Evolutionary conservation across 2,888 invertebrate species (phyloP).

Genomic region (Mimumesa dahlbomi): DNA sequence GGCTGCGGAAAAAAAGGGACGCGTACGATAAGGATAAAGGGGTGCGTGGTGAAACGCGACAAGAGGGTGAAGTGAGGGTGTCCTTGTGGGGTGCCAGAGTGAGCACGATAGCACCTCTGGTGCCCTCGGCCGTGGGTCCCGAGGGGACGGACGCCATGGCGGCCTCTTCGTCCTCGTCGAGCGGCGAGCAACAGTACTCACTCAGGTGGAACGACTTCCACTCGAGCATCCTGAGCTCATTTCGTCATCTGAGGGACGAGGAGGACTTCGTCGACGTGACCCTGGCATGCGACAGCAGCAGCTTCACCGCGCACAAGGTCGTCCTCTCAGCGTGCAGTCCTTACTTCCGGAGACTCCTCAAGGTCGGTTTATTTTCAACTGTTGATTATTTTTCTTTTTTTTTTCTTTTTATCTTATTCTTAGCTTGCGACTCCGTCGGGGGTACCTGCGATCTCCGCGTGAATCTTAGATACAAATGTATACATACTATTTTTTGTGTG

Average conservation of each 20-base stretch:
- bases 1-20: conserved; percentile 1
- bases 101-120: conserved; percentile 80
- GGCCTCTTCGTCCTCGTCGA: conserved; percentile 79
- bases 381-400: neutral
- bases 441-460: no score
- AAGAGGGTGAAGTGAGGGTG: conserved; percentile 63
- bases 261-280: conserved; percentile 97
- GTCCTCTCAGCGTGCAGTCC: conserved; percentile 96
- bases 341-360: conserved; percentile 92
- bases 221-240: conserved; percentile 93
- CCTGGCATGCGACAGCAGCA: conserved; percentile 93
- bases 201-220: conserved; percentile 97
- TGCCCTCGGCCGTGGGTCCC: conserved; percentile 81
- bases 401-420: neutral
- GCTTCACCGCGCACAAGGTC: conserved; percentile 94
- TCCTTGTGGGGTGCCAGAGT: conserved; percentile 62
- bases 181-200: conserved; percentile 92
- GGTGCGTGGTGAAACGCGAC: conserved; percentile 58
- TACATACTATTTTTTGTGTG: no score
- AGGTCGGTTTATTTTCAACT: conserved; percentile 79
- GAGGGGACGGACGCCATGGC: conserved; percentile 80
- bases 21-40: conserved; percentile 34
- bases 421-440: neutral
- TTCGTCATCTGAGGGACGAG: conserved; percentile 92
- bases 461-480: no score